A percentile compares a stretch with the other conserved stretches of the same genome.
Conservation (phyloP, 2,113 vertebrate species). For the Halichoerus grypus region DNA sequence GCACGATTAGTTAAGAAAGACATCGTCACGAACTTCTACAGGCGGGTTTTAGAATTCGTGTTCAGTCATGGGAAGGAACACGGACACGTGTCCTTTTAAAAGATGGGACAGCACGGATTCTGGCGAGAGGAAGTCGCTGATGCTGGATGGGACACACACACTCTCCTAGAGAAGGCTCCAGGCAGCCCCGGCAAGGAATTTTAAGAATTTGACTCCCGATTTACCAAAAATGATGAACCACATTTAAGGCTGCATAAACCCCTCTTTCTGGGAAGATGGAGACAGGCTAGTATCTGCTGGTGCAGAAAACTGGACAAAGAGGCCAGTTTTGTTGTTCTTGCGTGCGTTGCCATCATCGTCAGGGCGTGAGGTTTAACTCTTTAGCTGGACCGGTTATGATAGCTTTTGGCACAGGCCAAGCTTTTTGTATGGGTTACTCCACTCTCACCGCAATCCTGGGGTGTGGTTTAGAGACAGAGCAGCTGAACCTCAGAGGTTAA, state of each 20-base stretch:
- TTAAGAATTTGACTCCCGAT: constrained; percentile 69
- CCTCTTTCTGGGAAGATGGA: background rate
- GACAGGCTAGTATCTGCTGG: background rate
- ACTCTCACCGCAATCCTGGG: no score
- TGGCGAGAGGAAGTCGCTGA: constrained; percentile 46
- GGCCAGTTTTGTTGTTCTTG: background rate
- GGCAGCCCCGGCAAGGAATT: constrained; percentile 44
- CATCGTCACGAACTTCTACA: constrained; percentile 54
- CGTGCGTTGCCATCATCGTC: background rate
- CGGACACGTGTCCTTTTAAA: constrained; percentile 79
- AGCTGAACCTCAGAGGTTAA: background rate
- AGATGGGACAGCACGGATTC: constrained; percentile 69
- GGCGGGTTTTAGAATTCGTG: constrained; percentile 60
- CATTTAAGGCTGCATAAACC: background rate
- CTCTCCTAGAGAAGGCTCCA: background rate
- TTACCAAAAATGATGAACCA: background rate
- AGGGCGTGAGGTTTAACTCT: background rate
- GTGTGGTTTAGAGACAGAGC: background rate
- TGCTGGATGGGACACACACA: constrained; percentile 52
- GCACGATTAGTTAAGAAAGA: constrained; percentile 55
- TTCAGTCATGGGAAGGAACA: background rate
- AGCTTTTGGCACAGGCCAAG: background rate
- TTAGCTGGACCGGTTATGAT: background rate
- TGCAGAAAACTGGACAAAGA: background rate
- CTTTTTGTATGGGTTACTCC: background rate